Conservation (phyloP, 2,797 vertebrate species). For the Chromis chromis region DNA sequence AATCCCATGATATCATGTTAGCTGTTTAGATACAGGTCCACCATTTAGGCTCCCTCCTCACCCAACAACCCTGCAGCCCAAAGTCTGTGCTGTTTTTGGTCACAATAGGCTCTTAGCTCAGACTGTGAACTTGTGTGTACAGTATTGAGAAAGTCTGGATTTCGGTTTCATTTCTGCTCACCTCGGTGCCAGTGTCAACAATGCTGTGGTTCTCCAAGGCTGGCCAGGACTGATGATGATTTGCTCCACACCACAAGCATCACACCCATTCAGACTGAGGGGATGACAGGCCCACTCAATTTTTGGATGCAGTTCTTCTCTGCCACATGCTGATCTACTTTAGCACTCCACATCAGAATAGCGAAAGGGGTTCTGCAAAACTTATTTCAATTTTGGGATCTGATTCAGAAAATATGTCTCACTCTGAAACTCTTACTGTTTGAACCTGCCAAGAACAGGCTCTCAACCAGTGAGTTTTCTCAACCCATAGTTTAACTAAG, state of each 20-base stretch:
- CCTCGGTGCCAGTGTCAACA: conserved; percentile 79
- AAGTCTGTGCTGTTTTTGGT: conserved; percentile 51
- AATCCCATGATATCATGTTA: no score
- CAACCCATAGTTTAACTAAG: conserved; percentile 24
- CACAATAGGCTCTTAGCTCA: conserved; percentile 62
- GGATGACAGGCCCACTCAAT: conserved; percentile 71
- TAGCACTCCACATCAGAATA: conserved; percentile 32
- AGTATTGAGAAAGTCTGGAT: conserved; percentile 64
- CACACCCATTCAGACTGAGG: conserved; percentile 58
- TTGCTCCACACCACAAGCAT: conserved; percentile 60
- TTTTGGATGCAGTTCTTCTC: conserved; percentile 47
- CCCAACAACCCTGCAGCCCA: conserved; percentile 14
- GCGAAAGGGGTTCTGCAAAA: conserved; percentile 34
- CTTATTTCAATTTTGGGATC: conserved; percentile 42
- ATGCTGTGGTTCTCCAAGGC: conserved; percentile 66
- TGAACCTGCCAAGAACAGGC: conserved; percentile 26
- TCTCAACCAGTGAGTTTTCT: conserved; percentile 27
- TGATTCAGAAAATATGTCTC: conserved; percentile 23
- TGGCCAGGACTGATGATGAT: conserved; percentile 68
- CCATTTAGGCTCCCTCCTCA: background rate
- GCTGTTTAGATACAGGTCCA: no score
- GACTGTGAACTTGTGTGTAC: conserved; percentile 52
- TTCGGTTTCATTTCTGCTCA: conserved; percentile 73
- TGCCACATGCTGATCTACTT: conserved; percentile 63
- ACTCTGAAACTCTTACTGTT: conserved; percentile 23